These are phyloP conservation scores for Apis cerana DNA, from an alignment of 1,140 invertebrate genomes.

Conservation along the genomic window DNA sequence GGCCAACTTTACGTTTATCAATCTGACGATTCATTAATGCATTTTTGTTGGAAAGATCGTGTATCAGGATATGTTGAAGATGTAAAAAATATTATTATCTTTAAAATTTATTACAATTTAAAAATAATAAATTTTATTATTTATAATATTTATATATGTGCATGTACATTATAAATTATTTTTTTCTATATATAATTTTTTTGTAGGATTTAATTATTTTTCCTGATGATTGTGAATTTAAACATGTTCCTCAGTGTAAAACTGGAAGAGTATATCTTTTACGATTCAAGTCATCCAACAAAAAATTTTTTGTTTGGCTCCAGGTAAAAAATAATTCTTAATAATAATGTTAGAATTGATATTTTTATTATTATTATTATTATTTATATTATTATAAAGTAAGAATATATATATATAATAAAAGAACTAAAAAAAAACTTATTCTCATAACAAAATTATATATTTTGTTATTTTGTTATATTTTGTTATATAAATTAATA, in stretches of 20 bases:
- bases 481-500: too few species aligned
- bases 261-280: conserved; percentile 97
- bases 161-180: too few species aligned
- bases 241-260: conserved; percentile 95
- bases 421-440: too few species aligned
- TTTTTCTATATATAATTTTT: conserved; percentile 29
- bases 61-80: conserved; percentile 89
- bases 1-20: conserved; percentile 97
- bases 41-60: conserved; percentile 99
- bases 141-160: conserved; percentile 1
- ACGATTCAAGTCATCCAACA: conserved; percentile 96
- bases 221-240: conserved; percentile 99
- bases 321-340: conserved; percentile 85
- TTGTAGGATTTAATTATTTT: conserved; percentile 97
- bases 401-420: not conserved
- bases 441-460: too few species aligned
- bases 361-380: not conserved
- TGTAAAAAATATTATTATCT: conserved; percentile 79
- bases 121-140: conserved; percentile 5
- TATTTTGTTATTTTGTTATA: too few species aligned
- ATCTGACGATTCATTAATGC: conserved; percentile 97
- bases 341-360: conserved; percentile 11
- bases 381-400: not conserved
- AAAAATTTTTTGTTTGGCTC: conserved; percentile 98
- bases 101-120: conserved; percentile 1